phyloP scores from a whole-genome alignment of 2,113 vertebrate species.

The Xerus inauris region DNA sequence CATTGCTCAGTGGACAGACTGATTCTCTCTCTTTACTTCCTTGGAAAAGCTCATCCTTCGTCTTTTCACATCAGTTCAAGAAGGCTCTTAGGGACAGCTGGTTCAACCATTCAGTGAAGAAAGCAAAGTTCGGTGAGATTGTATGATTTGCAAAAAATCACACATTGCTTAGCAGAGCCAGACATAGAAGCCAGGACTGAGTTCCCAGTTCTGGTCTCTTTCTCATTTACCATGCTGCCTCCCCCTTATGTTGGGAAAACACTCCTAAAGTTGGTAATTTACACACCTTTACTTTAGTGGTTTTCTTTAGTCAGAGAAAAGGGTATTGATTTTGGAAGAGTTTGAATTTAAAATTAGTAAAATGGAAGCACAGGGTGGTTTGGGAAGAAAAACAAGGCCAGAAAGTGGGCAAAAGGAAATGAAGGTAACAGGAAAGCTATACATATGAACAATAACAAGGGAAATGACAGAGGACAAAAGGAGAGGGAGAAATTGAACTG shows the following conservation, averaged over 20 bases:
- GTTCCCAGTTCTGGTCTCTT: not conserved
- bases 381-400: not conserved
- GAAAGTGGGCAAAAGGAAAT: not conserved
- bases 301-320: not conserved
- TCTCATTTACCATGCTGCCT: not conserved
- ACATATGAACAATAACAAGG: not conserved
- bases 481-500: not conserved
- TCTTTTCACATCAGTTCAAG: not conserved
- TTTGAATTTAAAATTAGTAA: not conserved
- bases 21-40: not conserved
- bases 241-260: not conserved
- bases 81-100: not conserved
- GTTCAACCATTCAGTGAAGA: not conserved
- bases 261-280: not conserved
- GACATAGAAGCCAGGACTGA: not conserved
- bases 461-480: not conserved
- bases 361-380: not conserved
- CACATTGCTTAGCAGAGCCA: not conserved
- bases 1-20: not conserved
- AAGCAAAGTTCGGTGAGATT: not conserved
- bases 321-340: not conserved
- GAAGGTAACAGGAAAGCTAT: not conserved
- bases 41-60: not conserved
- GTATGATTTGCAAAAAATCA: not conserved
- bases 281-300: not conserved